Evolutionary conservation across 2,888 invertebrate genomes (phyloP), one percentile per base, ranked within the genome.

Genomic region (Flexamia atlantica): DNA sequence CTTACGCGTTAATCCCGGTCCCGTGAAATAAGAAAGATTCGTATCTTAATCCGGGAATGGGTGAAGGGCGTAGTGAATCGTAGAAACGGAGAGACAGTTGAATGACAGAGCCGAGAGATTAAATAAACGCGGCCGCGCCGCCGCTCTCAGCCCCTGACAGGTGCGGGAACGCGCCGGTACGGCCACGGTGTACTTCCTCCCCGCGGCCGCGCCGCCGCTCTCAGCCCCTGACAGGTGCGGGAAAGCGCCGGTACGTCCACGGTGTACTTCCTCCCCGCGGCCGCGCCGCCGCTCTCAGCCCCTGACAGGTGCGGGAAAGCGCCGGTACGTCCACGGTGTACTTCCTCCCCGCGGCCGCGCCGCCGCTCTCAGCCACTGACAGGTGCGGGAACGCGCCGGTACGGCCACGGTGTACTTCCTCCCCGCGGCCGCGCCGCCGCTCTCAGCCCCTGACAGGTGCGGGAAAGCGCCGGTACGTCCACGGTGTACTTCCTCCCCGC

Each of bases 1-100:
- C 79, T 79, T 57, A 57, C 30, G 10, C 79, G 42, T 20, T 76
- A 76, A 76, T 76, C 76, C 76, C 32, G 57, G 74, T 12, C 32
- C 79, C 57, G 36, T 79, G 79, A 79, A 79, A 79, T 79, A 79
- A 79, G 79, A 57, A 79, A 79, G 79, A 79, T 79, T 50, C 53
- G 79, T 79, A 79, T 79, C 79, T 79, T 79, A 79, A 79, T 79
- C 79, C 79, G 4, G 57, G 53, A 79, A 32, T 57, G 79, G 79
- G 79, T 79, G 79, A 79, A 57, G 79, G 79, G 79, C 79, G 79
- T 79, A 79, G 79, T 32, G 79, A 79, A 79, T 79, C 79, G 79
- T 53, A 79, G 79, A 79, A 53, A 79, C 20, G 57, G 79, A 32
- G 50, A 36, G 79, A 79, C 79, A 57, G 50, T 53, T 79, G 79